Evolutionary conservation across 37 sponge, comb jelly and placozoan genomes (phyloP).

Genomic region (Oscarella lobularis): DNA sequence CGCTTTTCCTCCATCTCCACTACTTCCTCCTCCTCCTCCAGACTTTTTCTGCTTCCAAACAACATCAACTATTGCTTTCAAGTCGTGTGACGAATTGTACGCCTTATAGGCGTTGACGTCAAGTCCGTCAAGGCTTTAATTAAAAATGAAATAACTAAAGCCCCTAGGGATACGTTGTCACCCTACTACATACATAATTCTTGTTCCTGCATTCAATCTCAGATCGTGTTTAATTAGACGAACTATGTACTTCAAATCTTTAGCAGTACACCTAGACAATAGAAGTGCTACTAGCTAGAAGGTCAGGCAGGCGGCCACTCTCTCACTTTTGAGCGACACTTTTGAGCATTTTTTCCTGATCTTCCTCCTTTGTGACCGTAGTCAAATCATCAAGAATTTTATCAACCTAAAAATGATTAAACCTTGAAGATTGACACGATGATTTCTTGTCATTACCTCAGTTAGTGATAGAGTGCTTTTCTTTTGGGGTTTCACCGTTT

Average conservation of each 20-base stretch:
- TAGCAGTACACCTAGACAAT: constrained; percentile 45
- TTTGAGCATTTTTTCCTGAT: constrained; percentile 50
- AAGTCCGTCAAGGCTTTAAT: constrained; percentile 68
- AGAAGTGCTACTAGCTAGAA: neutral
- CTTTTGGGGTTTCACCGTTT: neutral
- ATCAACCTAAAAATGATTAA: constrained; percentile 50
- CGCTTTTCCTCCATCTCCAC: constrained; percentile 10
- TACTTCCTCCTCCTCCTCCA: constrained; percentile 9
- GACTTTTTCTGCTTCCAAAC: constrained; percentile 6
- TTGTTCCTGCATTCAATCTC: constrained; percentile 81
- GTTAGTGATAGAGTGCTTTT: neutral
- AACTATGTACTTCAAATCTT: constrained; percentile 70
- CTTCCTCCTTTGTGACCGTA: constrained; percentile 63
- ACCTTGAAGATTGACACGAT: neutral
- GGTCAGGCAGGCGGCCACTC: neutral
- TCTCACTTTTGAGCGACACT: constrained; percentile 37
- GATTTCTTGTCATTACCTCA: neutral
- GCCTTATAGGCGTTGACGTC: constrained; percentile 86
- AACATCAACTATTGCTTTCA: constrained; percentile 72
- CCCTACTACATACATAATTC: constrained; percentile 50
- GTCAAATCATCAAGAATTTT: constrained; percentile 61
- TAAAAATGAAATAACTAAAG: no score
- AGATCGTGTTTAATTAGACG: constrained; percentile 88
- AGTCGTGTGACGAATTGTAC: constrained; percentile 86
- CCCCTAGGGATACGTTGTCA: no score